A percentile compares a stretch with the other conserved stretches of the same genome.
Evolutionary conservation across 2,113 vertebrate genomes (phyloP).

Genomic region (Chaetodon trifascialis): DNA sequence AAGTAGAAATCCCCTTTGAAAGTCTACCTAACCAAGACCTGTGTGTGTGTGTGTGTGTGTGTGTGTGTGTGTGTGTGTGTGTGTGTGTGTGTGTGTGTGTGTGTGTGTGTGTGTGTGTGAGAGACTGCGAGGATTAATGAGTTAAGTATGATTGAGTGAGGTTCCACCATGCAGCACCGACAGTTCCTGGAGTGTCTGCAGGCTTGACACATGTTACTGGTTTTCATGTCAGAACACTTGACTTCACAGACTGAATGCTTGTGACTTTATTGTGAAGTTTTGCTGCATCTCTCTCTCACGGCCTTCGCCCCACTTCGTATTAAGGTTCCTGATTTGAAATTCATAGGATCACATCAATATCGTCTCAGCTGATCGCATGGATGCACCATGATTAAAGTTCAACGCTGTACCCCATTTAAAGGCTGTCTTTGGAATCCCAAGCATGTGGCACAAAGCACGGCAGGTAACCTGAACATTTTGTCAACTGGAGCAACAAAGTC

Average conservation of each 20-base stretch:
- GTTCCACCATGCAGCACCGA: neutral
- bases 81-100: neutral
- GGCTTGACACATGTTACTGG: neutral
- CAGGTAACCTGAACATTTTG: neutral
- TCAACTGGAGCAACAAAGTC: neutral
- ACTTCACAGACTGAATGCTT: neutral
- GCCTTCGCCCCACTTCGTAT: too few species aligned
- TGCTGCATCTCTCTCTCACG: too few species aligned
- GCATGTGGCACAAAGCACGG: neutral
- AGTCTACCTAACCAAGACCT: slow-evolving; percentile 40
- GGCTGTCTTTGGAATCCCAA: neutral
- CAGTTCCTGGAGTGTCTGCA: neutral
- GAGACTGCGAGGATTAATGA: slow-evolving; percentile 50
- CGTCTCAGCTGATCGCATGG: too few species aligned
- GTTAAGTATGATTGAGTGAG: slow-evolving; percentile 18
- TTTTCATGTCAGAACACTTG: neutral
- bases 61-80: neutral
- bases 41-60: slow-evolving; percentile 1
- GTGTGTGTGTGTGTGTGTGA: neutral
- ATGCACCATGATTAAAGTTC: neutral
- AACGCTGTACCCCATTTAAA: too few species aligned
- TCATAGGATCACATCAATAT: too few species aligned
- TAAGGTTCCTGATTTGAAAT: neutral
- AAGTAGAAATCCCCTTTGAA: slow-evolving; percentile 63
- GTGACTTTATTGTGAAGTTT: neutral